phyloP scores from a whole-genome alignment of 2,888 invertebrate genomes.

The Acleris emargana region DNA sequence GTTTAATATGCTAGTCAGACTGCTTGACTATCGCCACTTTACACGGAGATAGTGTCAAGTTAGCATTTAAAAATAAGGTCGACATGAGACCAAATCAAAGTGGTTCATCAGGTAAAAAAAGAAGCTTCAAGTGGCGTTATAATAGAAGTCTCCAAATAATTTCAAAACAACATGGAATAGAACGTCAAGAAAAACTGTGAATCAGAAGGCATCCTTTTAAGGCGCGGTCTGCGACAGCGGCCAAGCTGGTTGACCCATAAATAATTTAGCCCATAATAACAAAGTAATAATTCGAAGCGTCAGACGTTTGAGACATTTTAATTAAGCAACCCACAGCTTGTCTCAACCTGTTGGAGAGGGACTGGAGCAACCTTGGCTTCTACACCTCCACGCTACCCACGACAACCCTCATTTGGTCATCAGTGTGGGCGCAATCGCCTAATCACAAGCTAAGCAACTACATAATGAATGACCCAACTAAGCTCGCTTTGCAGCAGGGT shows the following conservation, averaged over 20 bases:
- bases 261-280: constrained; percentile 40
- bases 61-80: too few species aligned
- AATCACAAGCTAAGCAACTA: constrained; percentile 76
- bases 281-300: constrained; percentile 51
- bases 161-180: neutral
- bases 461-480: constrained; percentile 72
- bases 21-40: constrained; percentile 16
- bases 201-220: constrained; percentile 31
- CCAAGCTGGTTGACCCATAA: constrained; percentile 48
- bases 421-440: constrained; percentile 73
- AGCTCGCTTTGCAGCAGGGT: constrained; percentile 71
- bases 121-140: too few species aligned
- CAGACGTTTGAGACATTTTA: constrained; percentile 61
- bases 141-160: neutral
- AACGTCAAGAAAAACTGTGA: constrained; percentile 28
- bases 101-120: too few species aligned
- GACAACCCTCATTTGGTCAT: constrained; percentile 82
- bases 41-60: neutral
- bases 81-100: too few species aligned
- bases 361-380: constrained; percentile 79
- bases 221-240: constrained; percentile 27
- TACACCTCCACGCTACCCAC: constrained; percentile 81
- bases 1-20: constrained; percentile 7
- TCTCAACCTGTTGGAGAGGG: constrained; percentile 70
- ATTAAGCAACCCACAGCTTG: constrained; percentile 77